Percentiles rank a stretch among this genome's conserved stretches.
These are phyloP conservation scores for Carollia perspicillata DNA, from an alignment of 2,113 vertebrate genomes.

Conservation along the genomic window DNA sequence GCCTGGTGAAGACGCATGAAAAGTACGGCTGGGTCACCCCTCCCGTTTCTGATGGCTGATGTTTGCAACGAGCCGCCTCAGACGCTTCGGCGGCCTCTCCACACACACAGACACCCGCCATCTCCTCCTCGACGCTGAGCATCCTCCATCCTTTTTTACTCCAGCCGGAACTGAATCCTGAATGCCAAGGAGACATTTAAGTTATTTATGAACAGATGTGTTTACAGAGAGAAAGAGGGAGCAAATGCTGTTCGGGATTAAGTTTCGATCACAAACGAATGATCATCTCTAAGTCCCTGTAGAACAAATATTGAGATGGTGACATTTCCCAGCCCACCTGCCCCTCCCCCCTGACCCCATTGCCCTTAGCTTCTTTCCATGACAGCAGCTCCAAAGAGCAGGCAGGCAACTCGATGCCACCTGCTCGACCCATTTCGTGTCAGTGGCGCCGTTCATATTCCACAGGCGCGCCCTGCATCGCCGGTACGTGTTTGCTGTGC, in stretches of 20 bases:
- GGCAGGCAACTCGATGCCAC: constrained; percentile 76
- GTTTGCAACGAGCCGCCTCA: constrained; percentile 44
- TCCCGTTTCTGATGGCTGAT: constrained; percentile 97
- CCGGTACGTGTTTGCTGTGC: constrained; percentile 83
- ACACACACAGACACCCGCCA: constrained; percentile 78
- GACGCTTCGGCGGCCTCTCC: constrained; percentile 75
- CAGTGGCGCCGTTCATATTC: constrained; percentile 89
- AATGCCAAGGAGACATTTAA: constrained; percentile 85
- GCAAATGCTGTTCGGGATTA: constrained; percentile 78
- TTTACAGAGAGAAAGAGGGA: constrained; percentile 81
- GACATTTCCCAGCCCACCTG: constrained; percentile 61
- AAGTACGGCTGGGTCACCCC: constrained; percentile 99
- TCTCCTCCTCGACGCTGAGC: constrained; percentile 83
- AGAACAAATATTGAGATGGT: constrained; percentile 76
- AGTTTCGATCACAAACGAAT: constrained; percentile 78
- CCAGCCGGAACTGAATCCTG: constrained; percentile 83
- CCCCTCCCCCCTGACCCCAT: constrained; percentile 60
- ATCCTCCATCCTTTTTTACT: constrained; percentile 84
- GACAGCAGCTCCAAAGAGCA: constrained; percentile 82
- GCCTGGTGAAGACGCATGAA: constrained; percentile 99
- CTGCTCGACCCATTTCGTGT: constrained; percentile 87
- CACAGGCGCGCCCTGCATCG: constrained; percentile 85
- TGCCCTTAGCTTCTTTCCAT: constrained; percentile 81
- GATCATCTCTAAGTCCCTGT: constrained; percentile 79
- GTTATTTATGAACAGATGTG: constrained; percentile 86